Percentiles rank a stretch among this genome's conserved stretches.
These are phyloP conservation scores for Clarias platycephalus DNA, from an alignment of 2,797 vertebrate genomes.

Conservation along the genomic window DNA sequence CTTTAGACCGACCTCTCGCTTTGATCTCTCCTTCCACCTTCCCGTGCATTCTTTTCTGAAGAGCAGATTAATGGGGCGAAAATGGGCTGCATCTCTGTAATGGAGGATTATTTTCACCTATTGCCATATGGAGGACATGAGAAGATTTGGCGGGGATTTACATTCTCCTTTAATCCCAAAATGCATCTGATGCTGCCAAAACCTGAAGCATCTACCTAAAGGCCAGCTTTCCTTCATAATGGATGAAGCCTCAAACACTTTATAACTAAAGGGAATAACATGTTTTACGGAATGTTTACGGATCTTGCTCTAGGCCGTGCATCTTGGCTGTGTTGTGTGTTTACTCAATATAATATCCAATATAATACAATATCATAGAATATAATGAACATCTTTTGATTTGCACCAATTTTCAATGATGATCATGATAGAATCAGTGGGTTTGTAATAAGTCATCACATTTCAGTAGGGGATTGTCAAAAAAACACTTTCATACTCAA, in stretches of 20 bases:
- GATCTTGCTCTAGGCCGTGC: constrained; percentile 22
- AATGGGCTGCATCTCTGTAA: constrained; percentile 46
- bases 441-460: background rate
- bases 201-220: constrained; percentile 35
- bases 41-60: constrained; percentile 62
- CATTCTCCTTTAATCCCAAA: constrained; percentile 56
- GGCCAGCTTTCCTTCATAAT: constrained; percentile 47
- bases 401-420: background rate
- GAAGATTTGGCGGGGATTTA: constrained; percentile 53
- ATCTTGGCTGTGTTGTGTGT: constrained; percentile 32
- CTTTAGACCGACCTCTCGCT: constrained; percentile 67
- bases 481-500: background rate
- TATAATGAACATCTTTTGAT: background rate
- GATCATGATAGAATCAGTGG: background rate
- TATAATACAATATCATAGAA: background rate
- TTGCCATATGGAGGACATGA: constrained; percentile 58
- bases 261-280: constrained; percentile 44
- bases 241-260: constrained; percentile 41
- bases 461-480: background rate
- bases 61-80: constrained; percentile 56
- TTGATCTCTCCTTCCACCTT: constrained; percentile 74
- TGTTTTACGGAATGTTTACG: constrained; percentile 46
- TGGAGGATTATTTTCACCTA: constrained; percentile 58
- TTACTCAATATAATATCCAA: constrained; percentile 13
- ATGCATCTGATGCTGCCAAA: constrained; percentile 49